Base-by-base conservation (phyloP, 2,113 vertebrate species). In the Tragulus kanchil region DNA sequence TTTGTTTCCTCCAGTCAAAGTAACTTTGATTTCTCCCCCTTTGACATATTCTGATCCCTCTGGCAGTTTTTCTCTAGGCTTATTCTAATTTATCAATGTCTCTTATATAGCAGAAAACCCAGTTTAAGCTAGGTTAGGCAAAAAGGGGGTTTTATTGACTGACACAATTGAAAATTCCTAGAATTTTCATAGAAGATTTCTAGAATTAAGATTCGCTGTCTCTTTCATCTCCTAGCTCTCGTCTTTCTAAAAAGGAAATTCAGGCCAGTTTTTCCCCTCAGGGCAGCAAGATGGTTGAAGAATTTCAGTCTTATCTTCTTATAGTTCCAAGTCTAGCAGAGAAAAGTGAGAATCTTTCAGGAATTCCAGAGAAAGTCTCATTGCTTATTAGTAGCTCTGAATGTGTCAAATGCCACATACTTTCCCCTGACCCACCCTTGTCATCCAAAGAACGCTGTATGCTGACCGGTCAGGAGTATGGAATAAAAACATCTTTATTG, bases 281-380 rank as follows among this genome's bases (percentile, higher is more conserved):
- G 14, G n/a, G 50, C 9, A 56, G 56, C 23, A 94, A 88, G 48
- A 50, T 15, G 6, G 14, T 85, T 58, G 48, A 85, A 67, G n/a
- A 71, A 58, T 71, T 71, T 6, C 23, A 83, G 67, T 21, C 36
- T 86, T 82, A 54, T 23, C 31, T 69, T 71, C 65, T 69, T 23
- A 58, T 0, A 87, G 21, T 77, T 28, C 83, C 69, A 56, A 48
- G 15, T 86, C 36, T 79, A 54, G 17, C 8, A 75, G 62, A 52
- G 65, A 42, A 77, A 11, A 54, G 21, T 28, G 6, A 16, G 4
- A 69, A 11, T 64, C 75, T 94, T 87, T 50, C 28, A 61, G 79
- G 65, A 94, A 92, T 85, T 52, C 89, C 85, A 67, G 62, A n/a
- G 48, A 65, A 89, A 42, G 19, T 78, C 45, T 90, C 36, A 16